phyloP scores from a whole-genome alignment of 64 coral and sea anemone genomes.

The Pocillopora damicornis region DNA sequence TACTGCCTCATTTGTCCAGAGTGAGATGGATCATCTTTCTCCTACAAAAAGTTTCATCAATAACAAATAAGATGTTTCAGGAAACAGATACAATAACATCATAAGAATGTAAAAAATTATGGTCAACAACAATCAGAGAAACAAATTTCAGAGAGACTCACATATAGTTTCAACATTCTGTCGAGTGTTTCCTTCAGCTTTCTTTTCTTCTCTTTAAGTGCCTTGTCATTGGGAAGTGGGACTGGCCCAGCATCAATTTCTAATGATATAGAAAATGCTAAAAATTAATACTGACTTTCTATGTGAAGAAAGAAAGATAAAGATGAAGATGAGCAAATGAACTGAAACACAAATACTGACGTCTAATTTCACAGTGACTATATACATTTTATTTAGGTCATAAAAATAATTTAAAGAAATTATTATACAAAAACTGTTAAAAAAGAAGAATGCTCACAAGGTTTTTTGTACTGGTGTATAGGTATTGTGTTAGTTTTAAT shows the following conservation, averaged over 20 bases:
- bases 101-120: too few species aligned
- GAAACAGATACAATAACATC: not conserved
- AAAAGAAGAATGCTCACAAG: too few species aligned
- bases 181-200: slow-evolving; percentile 93
- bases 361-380: too few species aligned
- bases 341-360: too few species aligned
- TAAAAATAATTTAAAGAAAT: too few species aligned
- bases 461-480: too few species aligned
- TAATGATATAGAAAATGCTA: not conserved
- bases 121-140: not conserved
- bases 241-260: slow-evolving; percentile 90
- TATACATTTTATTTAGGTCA: too few species aligned
- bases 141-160: slow-evolving; percentile 30
- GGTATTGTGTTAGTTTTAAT: too few species aligned
- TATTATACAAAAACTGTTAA: too few species aligned
- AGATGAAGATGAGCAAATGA: too few species aligned
- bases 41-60: slow-evolving; percentile 22
- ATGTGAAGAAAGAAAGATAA: not conserved
- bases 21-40: slow-evolving; percentile 73
- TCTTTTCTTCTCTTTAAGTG: slow-evolving; percentile 93
- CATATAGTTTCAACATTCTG: slow-evolving; percentile 81
- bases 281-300: too few species aligned
- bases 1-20: slow-evolving; percentile 59
- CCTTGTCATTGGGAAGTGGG: slow-evolving; percentile 98
- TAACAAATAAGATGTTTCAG: not conserved